Evolutionary conservation across 2,113 vertebrate genomes (phyloP).

Genomic region (Nothocercus nigrocapillus): DNA sequence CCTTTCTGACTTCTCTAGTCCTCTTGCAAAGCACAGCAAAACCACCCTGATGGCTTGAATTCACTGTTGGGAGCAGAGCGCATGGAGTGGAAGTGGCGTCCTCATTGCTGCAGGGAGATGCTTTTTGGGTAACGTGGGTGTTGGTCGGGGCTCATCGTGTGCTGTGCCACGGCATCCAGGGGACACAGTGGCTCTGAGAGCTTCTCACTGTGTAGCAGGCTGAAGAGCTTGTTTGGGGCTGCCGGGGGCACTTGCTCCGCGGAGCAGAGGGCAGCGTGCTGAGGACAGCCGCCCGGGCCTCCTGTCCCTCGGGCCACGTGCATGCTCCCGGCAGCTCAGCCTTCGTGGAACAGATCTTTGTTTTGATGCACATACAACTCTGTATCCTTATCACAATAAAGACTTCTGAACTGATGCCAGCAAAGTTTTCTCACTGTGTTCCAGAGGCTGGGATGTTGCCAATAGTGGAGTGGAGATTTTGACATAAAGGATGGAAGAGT

Average conservation of each 20-base stretch:
- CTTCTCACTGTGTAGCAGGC: background rate
- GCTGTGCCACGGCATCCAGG: too few relatives aligned
- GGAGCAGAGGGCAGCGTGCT: too few relatives aligned
- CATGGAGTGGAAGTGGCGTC: background rate
- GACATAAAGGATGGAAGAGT: conserved; percentile 43
- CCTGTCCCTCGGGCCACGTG: background rate
- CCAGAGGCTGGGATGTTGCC: background rate
- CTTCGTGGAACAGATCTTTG: background rate
- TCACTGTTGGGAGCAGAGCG: background rate
- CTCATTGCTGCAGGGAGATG: background rate
- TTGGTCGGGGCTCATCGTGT: background rate
- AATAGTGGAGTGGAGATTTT: background rate
- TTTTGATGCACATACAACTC: background rate
- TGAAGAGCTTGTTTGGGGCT: background rate
- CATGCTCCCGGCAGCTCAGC: background rate
- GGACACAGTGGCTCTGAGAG: background rate
- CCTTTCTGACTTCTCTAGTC: background rate
- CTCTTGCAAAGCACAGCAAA: background rate
- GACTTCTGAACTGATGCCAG: background rate
- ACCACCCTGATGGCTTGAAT: background rate
- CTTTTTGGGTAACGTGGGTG: background rate
- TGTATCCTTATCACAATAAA: conserved; percentile 61
- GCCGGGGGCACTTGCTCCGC: background rate
- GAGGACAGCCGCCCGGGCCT: background rate
- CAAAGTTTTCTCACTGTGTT: background rate